Evolutionary conservation across 1,140 invertebrate genomes (phyloP).

Genomic region (Olivierus martensii): DNA sequence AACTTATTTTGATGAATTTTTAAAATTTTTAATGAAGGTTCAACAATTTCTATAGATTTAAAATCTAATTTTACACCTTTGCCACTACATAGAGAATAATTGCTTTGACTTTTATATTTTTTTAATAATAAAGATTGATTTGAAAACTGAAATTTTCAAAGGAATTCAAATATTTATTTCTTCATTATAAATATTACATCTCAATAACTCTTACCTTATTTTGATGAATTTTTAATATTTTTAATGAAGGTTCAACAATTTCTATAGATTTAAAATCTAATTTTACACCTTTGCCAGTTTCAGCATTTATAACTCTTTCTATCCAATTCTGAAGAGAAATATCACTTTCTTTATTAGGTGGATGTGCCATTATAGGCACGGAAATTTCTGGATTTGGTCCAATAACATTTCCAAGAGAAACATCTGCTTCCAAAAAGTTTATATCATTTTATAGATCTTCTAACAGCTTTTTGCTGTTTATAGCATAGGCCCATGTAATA

Average conservation of each 20-base stretch:
- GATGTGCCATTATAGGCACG: constrained; percentile 72
- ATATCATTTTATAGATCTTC: constrained; percentile 22
- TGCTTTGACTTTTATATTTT: too few species aligned
- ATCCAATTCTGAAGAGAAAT: constrained; percentile 59
- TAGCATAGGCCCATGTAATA: constrained; percentile 66
- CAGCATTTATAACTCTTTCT: constrained; percentile 35
- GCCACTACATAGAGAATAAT: too few species aligned
- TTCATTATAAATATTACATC: too few species aligned
- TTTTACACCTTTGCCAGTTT: constrained; percentile 54
- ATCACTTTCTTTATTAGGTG: constrained; percentile 53
- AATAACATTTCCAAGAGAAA: constrained; percentile 47
- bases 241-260: constrained; percentile 50
- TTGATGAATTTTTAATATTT: constrained; percentile 36
- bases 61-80: constrained; percentile 80
- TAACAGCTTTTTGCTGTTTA: constrained; percentile 50
- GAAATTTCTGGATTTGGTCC: constrained; percentile 27
- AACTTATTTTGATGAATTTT: constrained; percentile 38
- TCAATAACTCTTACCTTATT: constrained; percentile 34
- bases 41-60: constrained; percentile 59
- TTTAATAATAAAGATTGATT: too few species aligned
- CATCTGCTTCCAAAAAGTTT: constrained; percentile 77
- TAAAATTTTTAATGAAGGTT: constrained; percentile 44
- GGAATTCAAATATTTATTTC: too few species aligned
- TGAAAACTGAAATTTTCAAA: too few species aligned
- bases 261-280: constrained; percentile 72